phyloP scores from a whole-genome alignment of 2,113 vertebrate species.

The Pantherophis guttatus region DNA sequence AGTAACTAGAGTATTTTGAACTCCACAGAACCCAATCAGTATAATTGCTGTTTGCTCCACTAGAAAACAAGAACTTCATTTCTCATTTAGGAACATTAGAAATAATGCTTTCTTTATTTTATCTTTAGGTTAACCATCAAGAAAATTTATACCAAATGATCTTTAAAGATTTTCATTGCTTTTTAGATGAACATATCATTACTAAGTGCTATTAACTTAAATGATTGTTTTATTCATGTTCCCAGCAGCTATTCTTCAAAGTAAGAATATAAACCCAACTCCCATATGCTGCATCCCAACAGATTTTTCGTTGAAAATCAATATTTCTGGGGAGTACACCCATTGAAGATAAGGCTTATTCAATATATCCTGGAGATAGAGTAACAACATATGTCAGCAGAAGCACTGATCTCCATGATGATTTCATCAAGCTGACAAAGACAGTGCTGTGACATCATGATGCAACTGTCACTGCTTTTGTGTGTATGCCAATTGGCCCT shows the following conservation, averaged over 20 bases:
- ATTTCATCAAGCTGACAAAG: not conserved
- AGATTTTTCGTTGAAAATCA: not conserved
- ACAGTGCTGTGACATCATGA: not conserved
- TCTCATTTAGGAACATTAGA: constrained; percentile 1
- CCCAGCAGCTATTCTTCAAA: not conserved
- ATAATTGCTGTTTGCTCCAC: not conserved
- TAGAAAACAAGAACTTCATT: not conserved
- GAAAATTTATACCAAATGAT: not conserved
- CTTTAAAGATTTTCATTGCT: not conserved
- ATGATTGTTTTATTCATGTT: not conserved
- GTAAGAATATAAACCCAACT: not conserved
- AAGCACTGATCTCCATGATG: not conserved
- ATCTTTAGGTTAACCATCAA: not conserved
- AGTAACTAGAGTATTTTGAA: constrained; percentile 9
- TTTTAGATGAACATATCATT: not conserved
- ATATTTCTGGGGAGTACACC: not conserved
- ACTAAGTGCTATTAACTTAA: not conserved
- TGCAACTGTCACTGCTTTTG: not conserved
- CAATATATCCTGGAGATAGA: not conserved
- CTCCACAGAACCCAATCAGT: not conserved
- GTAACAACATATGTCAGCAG: not conserved
- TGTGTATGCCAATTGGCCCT: not conserved
- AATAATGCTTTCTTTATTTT: not conserved
- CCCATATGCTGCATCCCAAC: not conserved
- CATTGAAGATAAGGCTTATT: not conserved